These are phyloP conservation scores for Nomada lathburiana DNA, from an alignment of 2,888 invertebrate species.

Conservation along the genomic window DNA sequence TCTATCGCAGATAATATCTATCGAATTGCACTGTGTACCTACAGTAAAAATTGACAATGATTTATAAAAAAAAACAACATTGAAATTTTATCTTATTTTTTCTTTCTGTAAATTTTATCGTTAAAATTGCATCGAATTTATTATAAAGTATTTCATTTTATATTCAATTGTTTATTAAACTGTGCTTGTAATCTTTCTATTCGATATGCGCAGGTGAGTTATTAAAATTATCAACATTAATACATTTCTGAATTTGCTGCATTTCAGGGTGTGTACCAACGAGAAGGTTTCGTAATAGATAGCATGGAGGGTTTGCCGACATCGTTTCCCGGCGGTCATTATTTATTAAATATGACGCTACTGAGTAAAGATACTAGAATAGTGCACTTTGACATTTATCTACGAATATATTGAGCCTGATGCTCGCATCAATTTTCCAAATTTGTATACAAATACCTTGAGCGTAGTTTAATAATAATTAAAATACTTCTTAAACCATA, in stretches of 20 bases:
- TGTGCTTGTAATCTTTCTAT: too few relatives aligned
- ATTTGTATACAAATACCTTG: not conserved
- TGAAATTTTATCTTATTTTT: too few relatives aligned
- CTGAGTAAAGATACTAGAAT: rapidly evolving
- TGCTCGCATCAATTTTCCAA: not conserved
- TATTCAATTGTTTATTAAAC: too few relatives aligned
- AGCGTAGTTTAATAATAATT: too few relatives aligned
- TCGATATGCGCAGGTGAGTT: not conserved
- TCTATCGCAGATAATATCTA: too few relatives aligned
- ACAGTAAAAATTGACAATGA: too few relatives aligned
- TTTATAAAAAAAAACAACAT: too few relatives aligned
- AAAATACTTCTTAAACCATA: too few relatives aligned
- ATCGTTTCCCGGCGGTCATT: constrained; percentile 30
- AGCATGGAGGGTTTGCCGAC: constrained; percentile 13
- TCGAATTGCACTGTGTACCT: too few relatives aligned
- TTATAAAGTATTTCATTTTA: too few relatives aligned
- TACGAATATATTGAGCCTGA: constrained; percentile 3
- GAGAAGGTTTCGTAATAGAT: not conserved
- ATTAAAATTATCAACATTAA: not conserved
- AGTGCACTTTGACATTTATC: rapidly evolving
- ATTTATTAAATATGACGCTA: constrained; percentile 17
- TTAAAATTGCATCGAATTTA: too few relatives aligned
- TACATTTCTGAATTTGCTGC: not conserved
- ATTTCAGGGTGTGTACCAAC: constrained; percentile 25
- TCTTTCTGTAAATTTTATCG: too few relatives aligned